Percentiles rank a stretch among this genome's conserved stretches.
These are phyloP conservation scores for Lysiphlebus fabarum DNA, from an alignment of 1,140 invertebrate species.

Conservation along the genomic window DNA sequence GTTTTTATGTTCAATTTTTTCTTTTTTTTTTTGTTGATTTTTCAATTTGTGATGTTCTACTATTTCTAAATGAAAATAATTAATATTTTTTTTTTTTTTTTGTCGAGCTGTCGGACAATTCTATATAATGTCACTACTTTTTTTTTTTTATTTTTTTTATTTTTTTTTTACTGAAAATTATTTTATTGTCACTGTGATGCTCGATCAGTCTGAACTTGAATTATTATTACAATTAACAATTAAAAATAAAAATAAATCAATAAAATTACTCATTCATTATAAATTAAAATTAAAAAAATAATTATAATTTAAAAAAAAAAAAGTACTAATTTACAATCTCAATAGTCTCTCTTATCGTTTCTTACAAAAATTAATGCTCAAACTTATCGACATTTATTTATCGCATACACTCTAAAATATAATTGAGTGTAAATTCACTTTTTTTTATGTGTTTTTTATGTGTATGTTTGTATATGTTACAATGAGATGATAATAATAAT, in stretches of 20 bases:
- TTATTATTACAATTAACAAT: too few species aligned
- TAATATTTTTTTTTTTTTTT: neutral
- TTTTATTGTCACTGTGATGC: slow-evolving; percentile 23
- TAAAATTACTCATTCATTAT: too few species aligned
- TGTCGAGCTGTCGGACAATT: neutral
- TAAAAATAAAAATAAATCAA: too few species aligned
- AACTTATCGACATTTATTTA: slow-evolving; percentile 6
- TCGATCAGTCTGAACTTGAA: slow-evolving; percentile 1
- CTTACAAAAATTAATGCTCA: slow-evolving; percentile 19
- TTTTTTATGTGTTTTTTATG: neutral
- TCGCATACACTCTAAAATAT: neutral
- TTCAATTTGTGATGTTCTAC: neutral
- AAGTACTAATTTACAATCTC: slow-evolving; percentile 17
- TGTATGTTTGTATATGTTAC: slow-evolving; percentile 3
- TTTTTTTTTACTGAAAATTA: slow-evolving; percentile 14
- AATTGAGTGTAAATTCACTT: too few species aligned
- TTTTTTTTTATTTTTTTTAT: neutral
- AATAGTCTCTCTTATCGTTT: neutral
- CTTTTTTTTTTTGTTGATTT: too few species aligned
- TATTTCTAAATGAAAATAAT: neutral
- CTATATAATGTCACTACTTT: neutral
- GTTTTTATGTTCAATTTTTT: slow-evolving; percentile 13
- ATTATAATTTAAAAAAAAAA: neutral
- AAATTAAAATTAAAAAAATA: too few species aligned
- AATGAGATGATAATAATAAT: too few species aligned